Evolutionary conservation across 30 jellyfish, hydroid and myxozoan genomes (phyloP).

Genomic region (Aurelia aurita): DNA sequence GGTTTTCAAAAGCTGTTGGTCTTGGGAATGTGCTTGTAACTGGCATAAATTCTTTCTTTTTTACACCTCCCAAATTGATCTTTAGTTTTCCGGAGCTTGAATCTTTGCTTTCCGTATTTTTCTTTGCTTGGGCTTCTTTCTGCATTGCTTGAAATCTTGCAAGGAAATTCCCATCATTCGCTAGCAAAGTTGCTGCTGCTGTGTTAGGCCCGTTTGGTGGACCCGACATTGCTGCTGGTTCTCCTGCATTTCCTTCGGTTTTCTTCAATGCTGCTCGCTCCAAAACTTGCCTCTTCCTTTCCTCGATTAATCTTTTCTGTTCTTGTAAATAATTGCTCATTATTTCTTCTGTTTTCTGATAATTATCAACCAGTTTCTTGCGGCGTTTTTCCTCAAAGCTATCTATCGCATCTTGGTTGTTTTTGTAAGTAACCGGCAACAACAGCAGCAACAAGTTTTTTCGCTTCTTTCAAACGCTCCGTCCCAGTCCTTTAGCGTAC

Average conservation of each 20-base stretch:
- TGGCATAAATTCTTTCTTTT: conserved; percentile 25
- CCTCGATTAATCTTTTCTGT: conserved; percentile 60
- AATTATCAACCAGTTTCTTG: too few relatives aligned
- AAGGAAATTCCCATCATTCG: conserved; percentile 90
- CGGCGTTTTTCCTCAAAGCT: too few relatives aligned
- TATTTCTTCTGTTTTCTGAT: neutral
- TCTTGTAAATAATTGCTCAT: conserved; percentile 56
- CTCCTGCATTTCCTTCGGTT: neutral
- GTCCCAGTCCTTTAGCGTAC: too few relatives aligned
- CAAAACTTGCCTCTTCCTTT: conserved; percentile 59
- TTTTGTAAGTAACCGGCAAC: too few relatives aligned
- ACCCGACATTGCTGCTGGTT: conserved; percentile 22
- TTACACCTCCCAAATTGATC: conserved; percentile 25
- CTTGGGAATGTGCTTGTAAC: conserved; percentile 19
- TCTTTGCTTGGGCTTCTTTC: conserved; percentile 42
- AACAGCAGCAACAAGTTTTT: too few relatives aligned
- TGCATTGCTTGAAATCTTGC: conserved; percentile 94
- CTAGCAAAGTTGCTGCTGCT: conserved; percentile 19
- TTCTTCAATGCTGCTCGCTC: conserved; percentile 22
- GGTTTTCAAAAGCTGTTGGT: conserved; percentile 54
- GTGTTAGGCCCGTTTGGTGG: conserved; percentile 35
- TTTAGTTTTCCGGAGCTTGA: conserved; percentile 36
- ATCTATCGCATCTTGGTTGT: too few relatives aligned
- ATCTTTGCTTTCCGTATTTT: conserved; percentile 8
- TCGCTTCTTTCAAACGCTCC: too few relatives aligned